Conservation (phyloP, 1,140 invertebrate species). For the Ctenoplectra terminalis region DNA sequence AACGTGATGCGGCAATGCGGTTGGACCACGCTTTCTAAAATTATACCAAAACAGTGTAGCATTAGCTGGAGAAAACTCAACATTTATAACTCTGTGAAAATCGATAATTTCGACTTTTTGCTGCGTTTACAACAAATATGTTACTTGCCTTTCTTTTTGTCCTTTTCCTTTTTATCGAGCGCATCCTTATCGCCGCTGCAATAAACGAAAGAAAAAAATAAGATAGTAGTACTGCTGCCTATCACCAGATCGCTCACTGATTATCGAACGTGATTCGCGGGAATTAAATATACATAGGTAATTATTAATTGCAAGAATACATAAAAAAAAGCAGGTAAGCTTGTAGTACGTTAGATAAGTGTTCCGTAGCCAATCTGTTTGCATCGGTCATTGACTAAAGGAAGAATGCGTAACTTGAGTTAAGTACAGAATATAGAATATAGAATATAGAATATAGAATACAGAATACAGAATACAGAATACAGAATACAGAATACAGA, state of each 20-base stretch:
- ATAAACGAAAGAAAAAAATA: slow-evolving; percentile 56
- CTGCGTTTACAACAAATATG: too few relatives aligned
- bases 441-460: too few relatives aligned
- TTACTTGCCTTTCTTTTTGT: slow-evolving; percentile 79
- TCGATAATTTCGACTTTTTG: background rate
- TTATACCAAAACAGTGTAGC: slow-evolving; percentile 16
- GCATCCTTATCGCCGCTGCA: slow-evolving; percentile 79
- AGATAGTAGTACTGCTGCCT: background rate
- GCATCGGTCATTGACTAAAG: too few relatives aligned
- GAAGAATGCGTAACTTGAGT: too few relatives aligned
- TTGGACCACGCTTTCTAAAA: slow-evolving; percentile 86
- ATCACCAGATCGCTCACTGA: background rate
- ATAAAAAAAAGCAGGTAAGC: too few relatives aligned
- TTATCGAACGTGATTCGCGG: background rate
- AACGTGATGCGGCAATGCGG: slow-evolving; percentile 96
- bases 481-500: too few relatives aligned
- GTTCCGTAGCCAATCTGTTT: too few relatives aligned
- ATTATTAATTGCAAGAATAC: too few relatives aligned
- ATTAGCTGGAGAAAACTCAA: slow-evolving; percentile 19
- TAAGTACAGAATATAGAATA: too few relatives aligned
- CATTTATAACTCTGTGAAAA: too few relatives aligned
- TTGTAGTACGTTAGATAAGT: too few relatives aligned
- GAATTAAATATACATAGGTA: background rate
- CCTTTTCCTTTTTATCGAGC: slow-evolving; percentile 80
- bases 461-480: too few relatives aligned